phyloP scores from a whole-genome alignment of 2,797 vertebrate species.

The Apogon hyalosoma region DNA sequence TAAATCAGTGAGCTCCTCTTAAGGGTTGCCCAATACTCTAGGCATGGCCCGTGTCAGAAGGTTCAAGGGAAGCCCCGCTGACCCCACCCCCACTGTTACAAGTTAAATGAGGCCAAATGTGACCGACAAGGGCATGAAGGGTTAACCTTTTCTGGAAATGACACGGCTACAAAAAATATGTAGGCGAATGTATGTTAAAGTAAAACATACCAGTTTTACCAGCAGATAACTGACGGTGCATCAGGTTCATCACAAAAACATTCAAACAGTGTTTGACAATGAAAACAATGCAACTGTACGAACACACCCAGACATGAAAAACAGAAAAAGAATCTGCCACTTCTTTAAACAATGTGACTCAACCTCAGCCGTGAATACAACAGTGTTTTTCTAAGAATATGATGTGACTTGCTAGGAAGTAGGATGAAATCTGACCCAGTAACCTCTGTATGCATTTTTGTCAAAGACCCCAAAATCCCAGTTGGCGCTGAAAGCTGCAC shows the following conservation, averaged over 20 bases:
- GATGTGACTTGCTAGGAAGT: conserved; percentile 26
- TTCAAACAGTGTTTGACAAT: background rate
- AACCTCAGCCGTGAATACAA: conserved; percentile 17
- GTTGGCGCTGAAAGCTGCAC: conserved; percentile 15
- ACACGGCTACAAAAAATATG: background rate
- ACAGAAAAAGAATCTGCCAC: conserved; percentile 49
- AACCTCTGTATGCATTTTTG: conserved; percentile 39
- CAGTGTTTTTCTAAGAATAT: conserved; percentile 40
- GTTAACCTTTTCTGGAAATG: conserved; percentile 36
- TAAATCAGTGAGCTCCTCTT: conserved; percentile 54
- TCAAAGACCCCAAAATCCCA: conserved; percentile 37
- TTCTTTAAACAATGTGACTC: conserved; percentile 46
- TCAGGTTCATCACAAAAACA: no score
- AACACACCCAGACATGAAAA: conserved; percentile 48
- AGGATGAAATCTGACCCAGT: conserved; percentile 54
- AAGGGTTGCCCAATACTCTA: conserved; percentile 60
- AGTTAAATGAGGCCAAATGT: conserved; percentile 52
- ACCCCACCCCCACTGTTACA: conserved; percentile 5
- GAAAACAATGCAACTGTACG: conserved; percentile 4
- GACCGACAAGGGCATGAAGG: conserved; percentile 16
- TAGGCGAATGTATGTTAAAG: background rate
- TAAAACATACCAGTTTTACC: background rate
- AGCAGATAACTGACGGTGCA: no score
- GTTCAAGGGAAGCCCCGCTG: conserved; percentile 50
- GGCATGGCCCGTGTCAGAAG: conserved; percentile 53